A percentile compares a stretch with the other conserved stretches of the same genome.
Conservation (phyloP, 1,140 invertebrate species). For the Plectrocnemia conspersa region DNA sequence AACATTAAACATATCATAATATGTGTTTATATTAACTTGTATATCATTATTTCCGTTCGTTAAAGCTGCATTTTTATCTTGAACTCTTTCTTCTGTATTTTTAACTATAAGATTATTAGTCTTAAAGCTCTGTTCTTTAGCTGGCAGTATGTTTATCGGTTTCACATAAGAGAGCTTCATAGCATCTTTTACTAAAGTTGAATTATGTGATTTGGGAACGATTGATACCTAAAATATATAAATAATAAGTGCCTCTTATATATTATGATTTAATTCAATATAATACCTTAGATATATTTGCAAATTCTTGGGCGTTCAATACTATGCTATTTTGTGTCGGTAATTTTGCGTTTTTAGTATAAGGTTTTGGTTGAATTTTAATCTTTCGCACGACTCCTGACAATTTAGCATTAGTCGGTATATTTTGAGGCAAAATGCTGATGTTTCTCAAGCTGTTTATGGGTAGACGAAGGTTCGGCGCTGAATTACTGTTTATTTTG, state of each 20-base stretch:
- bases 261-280: background rate
- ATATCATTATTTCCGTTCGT: too few relatives aligned
- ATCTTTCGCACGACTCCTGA: constrained; percentile 24
- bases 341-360: constrained; percentile 2
- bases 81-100: too few relatives aligned
- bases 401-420: constrained; percentile 11
- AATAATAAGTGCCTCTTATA: background rate
- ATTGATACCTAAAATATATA: background rate
- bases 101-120: too few relatives aligned
- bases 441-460: constrained; percentile 4
- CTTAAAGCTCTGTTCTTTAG: constrained; percentile 12
- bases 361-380: constrained; percentile 33
- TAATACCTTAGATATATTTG: constrained; percentile 28
- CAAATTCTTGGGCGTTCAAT: constrained; percentile 29
- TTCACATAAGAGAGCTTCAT: constrained; percentile 2
- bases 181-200: background rate
- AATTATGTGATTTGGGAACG: background rate
- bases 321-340: constrained; percentile 20
- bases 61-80: too few relatives aligned
- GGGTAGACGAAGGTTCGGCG: too few relatives aligned
- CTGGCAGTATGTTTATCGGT: constrained; percentile 15
- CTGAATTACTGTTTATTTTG: constrained; percentile 2
- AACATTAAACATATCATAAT: too few relatives aligned
- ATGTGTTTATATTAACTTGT: too few relatives aligned
- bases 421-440: background rate